Evolutionary conservation across 2,888 invertebrate species (phyloP), one percentile per base, ranked within the genome.

Genomic region (Malthinus flaveolus): DNA sequence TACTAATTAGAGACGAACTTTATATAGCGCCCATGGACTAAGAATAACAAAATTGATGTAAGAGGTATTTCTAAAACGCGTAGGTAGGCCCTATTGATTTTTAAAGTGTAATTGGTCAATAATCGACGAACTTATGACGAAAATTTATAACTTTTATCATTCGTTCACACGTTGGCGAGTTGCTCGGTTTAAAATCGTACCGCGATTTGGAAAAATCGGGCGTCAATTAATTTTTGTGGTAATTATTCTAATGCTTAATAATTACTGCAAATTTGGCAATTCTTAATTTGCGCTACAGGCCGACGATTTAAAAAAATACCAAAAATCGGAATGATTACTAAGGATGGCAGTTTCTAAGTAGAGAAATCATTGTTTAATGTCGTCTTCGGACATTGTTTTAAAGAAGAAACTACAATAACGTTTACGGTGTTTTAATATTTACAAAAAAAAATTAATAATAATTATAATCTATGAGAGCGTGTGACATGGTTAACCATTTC

Each of bases 1-100:
- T 5, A 23, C 5, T 23, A 3, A 23, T 23, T 5, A 23, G 44
- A 15, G 54, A 52, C 59, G 35, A 39, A 59, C 52, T 48, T 49
- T 50, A 50, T 11, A 37, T n/a, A 23, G 23, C 23, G 23, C 23
- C 32, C 31, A 32, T 37, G 31, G 44, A 44, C 11, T 36, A 37
- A 54, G 39, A 47, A 15, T 23, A 23, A 23, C 2, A 23, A 3
- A 23, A 23, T 23, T 23, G 23, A 23, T 23, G 5, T 23, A 5
- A 42, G 13, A 42, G 59, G 63, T 56, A 52, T 63, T 67, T 73
- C 71, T 62, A 68, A 68, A 68, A 66, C 66, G 68, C 65, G 73
- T 71, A 71, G 66, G 65, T 66, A 74, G 75, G 75, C 75, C 75
- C 75, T 75, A 73, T 72, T 72, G 73, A 67, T 72, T 72, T 70